phyloP scores from a whole-genome alignment of 2,888 invertebrate species.

The Pandemis corylana region DNA sequence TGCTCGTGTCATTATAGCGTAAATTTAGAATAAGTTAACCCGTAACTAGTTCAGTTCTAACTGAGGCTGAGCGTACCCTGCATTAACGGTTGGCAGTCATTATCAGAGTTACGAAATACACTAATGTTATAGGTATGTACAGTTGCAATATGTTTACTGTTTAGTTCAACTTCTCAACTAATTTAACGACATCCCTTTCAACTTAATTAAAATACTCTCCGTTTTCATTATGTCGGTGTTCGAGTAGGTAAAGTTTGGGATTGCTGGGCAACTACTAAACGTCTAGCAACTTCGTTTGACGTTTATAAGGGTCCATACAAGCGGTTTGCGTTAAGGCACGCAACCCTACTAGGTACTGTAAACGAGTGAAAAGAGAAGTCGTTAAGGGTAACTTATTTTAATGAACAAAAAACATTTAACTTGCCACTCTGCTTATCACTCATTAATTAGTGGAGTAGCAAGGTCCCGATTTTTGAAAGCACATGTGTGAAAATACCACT shows the following conservation, averaged over 20 bases:
- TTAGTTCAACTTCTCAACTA: constrained; percentile 29
- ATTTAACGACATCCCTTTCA: constrained; percentile 35
- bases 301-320: constrained; percentile 20
- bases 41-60: not conserved
- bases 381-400: not conserved
- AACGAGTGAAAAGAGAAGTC: not conserved
- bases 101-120: constrained; percentile 15
- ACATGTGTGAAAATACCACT: too few relatives aligned
- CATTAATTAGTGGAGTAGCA: too few relatives aligned
- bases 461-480: too few relatives aligned
- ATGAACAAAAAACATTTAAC: too few relatives aligned
- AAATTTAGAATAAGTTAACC: not conserved
- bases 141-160: constrained; percentile 6
- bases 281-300: constrained; percentile 18
- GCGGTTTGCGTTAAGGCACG: not conserved
- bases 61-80: not conserved
- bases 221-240: constrained; percentile 33
- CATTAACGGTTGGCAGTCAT: constrained; percentile 3
- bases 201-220: constrained; percentile 40
- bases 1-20: not conserved
- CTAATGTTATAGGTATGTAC: not conserved
- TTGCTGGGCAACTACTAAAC: constrained; percentile 3
- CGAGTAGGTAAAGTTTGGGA: constrained; percentile 26
- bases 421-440: too few relatives aligned
- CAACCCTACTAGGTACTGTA: not conserved